A percentile compares a stretch with the other conserved stretches of the same genome.
phyloP scores from a whole-genome alignment of 2,797 vertebrate species.

The Schizopygopsis pylzovi region DNA sequence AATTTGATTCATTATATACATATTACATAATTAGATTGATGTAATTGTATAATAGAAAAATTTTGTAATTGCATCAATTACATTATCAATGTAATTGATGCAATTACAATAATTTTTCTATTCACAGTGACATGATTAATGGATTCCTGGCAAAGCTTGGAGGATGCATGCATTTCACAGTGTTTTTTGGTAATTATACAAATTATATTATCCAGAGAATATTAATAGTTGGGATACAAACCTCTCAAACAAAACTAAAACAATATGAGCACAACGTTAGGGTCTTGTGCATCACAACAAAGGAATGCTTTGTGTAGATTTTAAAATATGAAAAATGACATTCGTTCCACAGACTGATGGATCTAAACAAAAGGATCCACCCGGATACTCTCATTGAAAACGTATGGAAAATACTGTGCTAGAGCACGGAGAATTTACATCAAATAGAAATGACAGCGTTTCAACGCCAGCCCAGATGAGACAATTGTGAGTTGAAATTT shows the following conservation, averaged over 20 bases:
- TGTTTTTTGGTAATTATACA: background rate
- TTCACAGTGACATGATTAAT: background rate
- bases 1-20: background rate
- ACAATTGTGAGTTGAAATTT: slow-evolving; percentile 44
- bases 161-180: background rate
- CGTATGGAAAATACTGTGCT: background rate
- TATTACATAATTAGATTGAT: background rate
- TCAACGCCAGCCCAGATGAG: slow-evolving; percentile 35
- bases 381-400: slow-evolving; percentile 5
- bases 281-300: background rate
- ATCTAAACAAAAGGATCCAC: slow-evolving; percentile 8
- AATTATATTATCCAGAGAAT: background rate
- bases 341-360: background rate
- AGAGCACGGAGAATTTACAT: slow-evolving; percentile 1
- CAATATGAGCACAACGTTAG: background rate
- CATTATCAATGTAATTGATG: too few species aligned
- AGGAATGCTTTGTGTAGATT: background rate
- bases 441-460: slow-evolving; percentile 13
- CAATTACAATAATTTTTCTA: background rate
- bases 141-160: background rate
- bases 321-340: background rate
- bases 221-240: background rate
- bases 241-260: background rate
- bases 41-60: too few species aligned
- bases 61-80: too few species aligned